These are phyloP conservation scores for Meriones unguiculatus DNA, from an alignment of 2,113 vertebrate genomes.

Conservation along the genomic window DNA sequence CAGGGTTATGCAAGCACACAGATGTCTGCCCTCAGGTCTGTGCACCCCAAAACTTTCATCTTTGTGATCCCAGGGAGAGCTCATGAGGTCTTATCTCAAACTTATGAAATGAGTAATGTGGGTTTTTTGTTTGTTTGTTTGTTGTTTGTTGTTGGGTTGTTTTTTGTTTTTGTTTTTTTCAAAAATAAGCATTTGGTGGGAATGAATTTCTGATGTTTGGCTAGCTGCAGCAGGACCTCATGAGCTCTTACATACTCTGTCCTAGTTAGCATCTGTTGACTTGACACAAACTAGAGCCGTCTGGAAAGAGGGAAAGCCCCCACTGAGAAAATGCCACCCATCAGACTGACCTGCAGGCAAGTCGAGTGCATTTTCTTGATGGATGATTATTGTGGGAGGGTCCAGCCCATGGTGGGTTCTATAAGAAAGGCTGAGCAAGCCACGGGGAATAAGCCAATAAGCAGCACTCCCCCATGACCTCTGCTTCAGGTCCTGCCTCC, in stretches of 20 bases:
- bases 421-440: neutral
- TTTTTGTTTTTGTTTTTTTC: no score
- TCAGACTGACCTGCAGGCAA: neutral
- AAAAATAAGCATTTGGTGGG: neutral
- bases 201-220: neutral
- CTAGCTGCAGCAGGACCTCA: neutral
- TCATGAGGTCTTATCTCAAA: neutral
- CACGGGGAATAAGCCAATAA: neutral
- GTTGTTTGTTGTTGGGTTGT: no score
- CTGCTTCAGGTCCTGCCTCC: neutral
- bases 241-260: no score
- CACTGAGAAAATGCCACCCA: neutral
- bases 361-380: neutral
- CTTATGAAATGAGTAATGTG: slow-evolving; percentile 2
- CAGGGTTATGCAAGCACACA: fast-evolving
- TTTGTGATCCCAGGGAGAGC: slow-evolving; percentile 15
- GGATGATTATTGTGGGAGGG: neutral
- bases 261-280: neutral
- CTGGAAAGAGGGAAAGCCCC: neutral
- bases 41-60: neutral
- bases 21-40: neutral
- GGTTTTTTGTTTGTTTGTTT: neutral
- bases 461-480: neutral
- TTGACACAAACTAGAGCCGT: neutral
- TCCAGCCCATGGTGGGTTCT: neutral